Evolutionary conservation across 2,888 invertebrate genomes (phyloP), one percentile per base, ranked within the genome.

Genomic region (Doris montereyensis): DNA sequence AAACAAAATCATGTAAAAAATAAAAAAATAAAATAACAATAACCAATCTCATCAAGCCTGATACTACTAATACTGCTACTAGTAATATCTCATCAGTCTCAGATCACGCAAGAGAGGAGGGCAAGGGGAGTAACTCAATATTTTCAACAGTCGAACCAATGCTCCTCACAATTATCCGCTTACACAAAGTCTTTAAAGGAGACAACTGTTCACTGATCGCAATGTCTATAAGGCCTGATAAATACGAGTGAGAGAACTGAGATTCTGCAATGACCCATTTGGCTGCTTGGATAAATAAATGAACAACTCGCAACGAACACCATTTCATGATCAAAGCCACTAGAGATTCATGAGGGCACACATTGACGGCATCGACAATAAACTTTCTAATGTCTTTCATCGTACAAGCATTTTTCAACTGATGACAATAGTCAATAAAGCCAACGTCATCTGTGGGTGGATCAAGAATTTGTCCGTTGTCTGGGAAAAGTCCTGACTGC

Each of bases 281-380:
- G 1, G 65, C 13, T 1, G 28, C 58, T 2, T 21, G 26, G 13
- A n/a, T 41, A 10, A 72, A 28, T n/a, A 30, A 34, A 35, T 72
- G 41, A 13, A 77, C 41, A 0, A 65, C 1, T 0, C 41, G 35
- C 2, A 77, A 21, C 0, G 71, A 60, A 13, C 72, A 77, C 77
- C 77, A 77, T 2, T 41, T 62, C n/a, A 77, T 28, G 32, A 77
- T 32, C 0, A 77, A 41, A 0, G 28, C 5, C n/a, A 41, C n/a
- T 5, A 72, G 24, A 13, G 28, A 30, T 0, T 34, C 8, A 21
- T 71, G 30, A 17, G 72, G n/a, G 3, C 62, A 30, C 2, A 24
- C 30, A 34, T 77, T 77, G 26, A 77, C 65, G n/a, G 72, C 52
- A 62, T 77, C 77, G 30, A 52, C 72, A 26, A 77, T 52, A 34